phyloP scores from a whole-genome alignment of 2,113 vertebrate species.

The Nothoprocta perdicaria region DNA sequence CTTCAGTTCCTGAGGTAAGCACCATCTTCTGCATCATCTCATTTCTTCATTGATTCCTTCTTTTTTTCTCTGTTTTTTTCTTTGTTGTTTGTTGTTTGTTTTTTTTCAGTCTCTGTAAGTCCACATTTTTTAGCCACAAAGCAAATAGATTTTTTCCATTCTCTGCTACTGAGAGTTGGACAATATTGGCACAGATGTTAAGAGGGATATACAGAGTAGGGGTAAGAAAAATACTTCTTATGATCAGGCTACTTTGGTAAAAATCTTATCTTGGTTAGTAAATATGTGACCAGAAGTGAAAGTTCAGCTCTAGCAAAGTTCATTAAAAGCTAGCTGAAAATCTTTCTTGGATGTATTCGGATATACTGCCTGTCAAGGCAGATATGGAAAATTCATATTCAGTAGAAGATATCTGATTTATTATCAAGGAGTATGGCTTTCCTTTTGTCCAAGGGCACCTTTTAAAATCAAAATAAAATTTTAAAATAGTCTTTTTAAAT shows the following conservation, averaged over 20 bases:
- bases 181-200: background rate
- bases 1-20: too few species aligned
- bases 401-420: background rate
- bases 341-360: background rate
- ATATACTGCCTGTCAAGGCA: background rate
- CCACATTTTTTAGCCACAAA: background rate
- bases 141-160: background rate
- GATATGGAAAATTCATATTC: background rate
- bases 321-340: background rate
- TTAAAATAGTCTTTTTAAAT: background rate
- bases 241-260: background rate
- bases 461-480: background rate
- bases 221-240: background rate
- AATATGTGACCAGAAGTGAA: background rate
- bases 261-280: background rate
- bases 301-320: too few species aligned
- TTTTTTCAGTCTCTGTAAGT: background rate
- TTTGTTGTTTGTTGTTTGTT: background rate
- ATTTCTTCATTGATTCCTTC: background rate
- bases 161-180: background rate
- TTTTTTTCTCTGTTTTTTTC: background rate
- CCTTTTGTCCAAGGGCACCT: background rate
- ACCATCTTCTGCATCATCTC: background rate
- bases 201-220: background rate
- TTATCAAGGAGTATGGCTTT: background rate